Evolutionary conservation across 1,140 invertebrate genomes (phyloP), one percentile per base, ranked within the genome.

Genomic region (Drosophila auraria): DNA sequence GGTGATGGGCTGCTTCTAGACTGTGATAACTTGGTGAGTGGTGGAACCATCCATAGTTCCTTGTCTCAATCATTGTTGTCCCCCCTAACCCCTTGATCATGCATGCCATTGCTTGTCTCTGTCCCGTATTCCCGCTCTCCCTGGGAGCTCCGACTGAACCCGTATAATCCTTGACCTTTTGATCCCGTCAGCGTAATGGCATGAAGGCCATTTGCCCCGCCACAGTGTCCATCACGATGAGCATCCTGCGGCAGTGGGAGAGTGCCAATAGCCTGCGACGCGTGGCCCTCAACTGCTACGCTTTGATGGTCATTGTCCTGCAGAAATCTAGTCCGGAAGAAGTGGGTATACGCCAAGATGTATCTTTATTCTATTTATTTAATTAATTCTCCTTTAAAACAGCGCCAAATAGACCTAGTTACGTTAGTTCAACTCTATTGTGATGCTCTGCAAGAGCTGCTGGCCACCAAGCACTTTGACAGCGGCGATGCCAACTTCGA

Each of bases 391-490:
- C 8, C 27, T 23, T 0, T 2, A 17, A 51, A 75, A 44, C 44
- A 95, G 94, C 93, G 95, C 66, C 95, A 95, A 93, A 94, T 95
- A 74, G 95, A 95, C 76, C 93, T 95, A 51, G 91, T 93, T 57
- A 94, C 94, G 33, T 92, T 95, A 51, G 93, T 95, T 50, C 94
- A 95, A 83, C 94, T 94, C 57, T 95, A 94, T 87, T 80, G 87
- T 94, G 93, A 93, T 93, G 92, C 80, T 40, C 77, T 93, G 44
- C 80, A 84, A 68, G 71, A 82, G 62, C 68, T 93, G 25, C 49
- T 93, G 66, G 90, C 75, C 49, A 93, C 92, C 6, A 87, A 75
- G 14, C 77, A 92, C 40, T 93, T 93, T 56, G 83, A 80, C 8
- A 81, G 79, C 60, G 74, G 70, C 44, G 80, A 53, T 33, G 81